Base-by-base conservation (phyloP, 2,888 invertebrate genomes). In the Drosophila vallismaia region DNA sequence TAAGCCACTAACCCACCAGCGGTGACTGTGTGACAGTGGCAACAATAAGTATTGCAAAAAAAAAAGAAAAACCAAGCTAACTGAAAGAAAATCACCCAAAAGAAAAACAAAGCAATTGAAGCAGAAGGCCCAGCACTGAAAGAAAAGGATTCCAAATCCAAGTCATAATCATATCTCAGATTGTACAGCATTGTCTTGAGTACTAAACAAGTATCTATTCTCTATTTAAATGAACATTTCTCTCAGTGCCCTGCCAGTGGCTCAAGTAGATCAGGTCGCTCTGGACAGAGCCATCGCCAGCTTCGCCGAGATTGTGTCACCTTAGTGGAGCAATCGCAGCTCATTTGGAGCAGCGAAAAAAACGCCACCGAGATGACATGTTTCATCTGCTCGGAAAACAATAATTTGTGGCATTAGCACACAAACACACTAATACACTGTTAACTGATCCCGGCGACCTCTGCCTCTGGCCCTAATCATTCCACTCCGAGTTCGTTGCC, bases 41-140 rank as follows among this genome's bases (percentile, higher is more conserved):
- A 80, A 84, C 76, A 78, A 80, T 81, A 84, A 84, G 75, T 75
- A 81, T 84, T 81, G 85, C 85, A 84, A 67, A 80, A 70, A 62
- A 62, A 54, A 49, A 59, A 59, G 60, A 55, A 14, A 49, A 40
- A 42, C 40, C 48, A 52, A 26, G 24, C n/a, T 29, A 45, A 55
- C 33, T 38, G 54, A 75, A 69, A 26, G 49, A 70, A 64, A 78
- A 73, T 42, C 58, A 58, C 40, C 52, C 48, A 63, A 64, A 64
- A n/a, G 45, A 45, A 63, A 66, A 66, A 66, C 66, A 66, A 49
- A 66, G 66, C 66, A 55, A 46, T 63, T 46, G 66, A 63, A 26
- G 62, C 38, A 74, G 59, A 24, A 45, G 46, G 58, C 46, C 10
- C 14, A 38, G 26, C 62, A 62, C 63, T 51, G 0, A 4, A 19